Base-by-base conservation (phyloP, 2,888 invertebrate genomes). In the Drosophila leonis region DNA sequence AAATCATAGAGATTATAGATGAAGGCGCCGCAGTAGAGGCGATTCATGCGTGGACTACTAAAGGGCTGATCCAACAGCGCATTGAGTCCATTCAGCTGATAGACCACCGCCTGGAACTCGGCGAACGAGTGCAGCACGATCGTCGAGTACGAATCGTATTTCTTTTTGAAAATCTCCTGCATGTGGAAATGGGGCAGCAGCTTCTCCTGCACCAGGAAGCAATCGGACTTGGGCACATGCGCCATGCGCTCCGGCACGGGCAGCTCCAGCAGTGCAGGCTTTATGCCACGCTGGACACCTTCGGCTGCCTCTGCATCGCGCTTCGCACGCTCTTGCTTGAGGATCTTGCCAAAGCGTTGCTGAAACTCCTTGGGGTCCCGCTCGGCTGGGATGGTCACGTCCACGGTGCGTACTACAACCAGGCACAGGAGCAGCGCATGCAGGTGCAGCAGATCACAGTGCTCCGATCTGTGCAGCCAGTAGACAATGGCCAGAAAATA, bases 21-120 rank as follows among this genome's bases (percentile, higher is more conserved):
- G 92, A 97, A 95, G 0, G 96, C 96, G 0, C 97, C 97, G 92
- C 96, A 96, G 78, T 94, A 96, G 72, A 95, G 93, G 82, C 95
- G 94, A n/a, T 94, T 94, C 86, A 96, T 94, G 41, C 94, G 92
- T 44, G 95, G 94, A 75, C 93, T 92, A 39, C 93, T 89, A 85
- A 95, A 95, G 0, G 96, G 95, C 65, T 92, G 93, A 65, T 94
- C 93, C 57, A 97, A 94, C 42, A 97, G 87, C 1, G 93, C 93
- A 93, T 97, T 97, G 12, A 97, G 75, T 0, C 90, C 89, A 42
- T 87, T 88, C 1, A 93, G 65, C 59, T 93, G 92, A 57, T 88
- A 93, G 15, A 92, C 83, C 3, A 93, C 90, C 9, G 93, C 87
- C 64, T 93, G 93, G 54, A 93, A 91, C 75, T 93, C 93, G 0